Base-by-base conservation (phyloP, 1,140 invertebrate genomes). In the Lordiphosa mommai region DNA sequence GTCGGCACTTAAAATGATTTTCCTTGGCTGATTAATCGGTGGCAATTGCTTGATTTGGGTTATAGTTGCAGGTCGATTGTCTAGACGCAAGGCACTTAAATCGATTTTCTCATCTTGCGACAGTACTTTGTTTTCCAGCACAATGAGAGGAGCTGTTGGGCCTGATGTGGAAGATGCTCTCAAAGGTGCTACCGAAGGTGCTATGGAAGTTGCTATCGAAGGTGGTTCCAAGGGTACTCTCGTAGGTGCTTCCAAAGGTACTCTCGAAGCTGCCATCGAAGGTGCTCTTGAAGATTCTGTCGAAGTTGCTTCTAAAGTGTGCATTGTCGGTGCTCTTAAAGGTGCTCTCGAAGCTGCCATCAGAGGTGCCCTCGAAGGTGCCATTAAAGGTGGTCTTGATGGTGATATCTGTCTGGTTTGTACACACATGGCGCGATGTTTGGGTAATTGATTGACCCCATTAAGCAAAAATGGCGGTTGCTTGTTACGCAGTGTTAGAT, bases 61-160 rank as follows among this genome's bases (percentile, higher is more conserved):
- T 1, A 38, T 29, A 16, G 58, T 4, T 6, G 34, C 38, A 14
- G 48, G 9, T 16, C 55, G 9, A 10, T 43, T 63, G 4, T 71
- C 55, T 29, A 87, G 47, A 0, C 70, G 52, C 3, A 87, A 33
- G 0, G 34, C 69, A 3, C 72, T 65, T 5, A 88, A 34, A 36
- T 88, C 86, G 4, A 88, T 88, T 40, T 86, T 88, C 29, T 88
- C 86, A 27, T 87, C 41, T 4, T 77, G 85, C 0, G 86, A 51
- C 37, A 88, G 30, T 3, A 88, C 80, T 43, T 88, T 88, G 23
- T 88, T 72, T 16, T 88, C 86, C 38, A 88, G 36, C 29, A 88
- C 86, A 72, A 88, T 87, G 12, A 87, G 23, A 2, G 72, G 66
- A 2, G 72, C 50, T 5, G 63, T 50, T 0, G 69, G 36, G 10